These are phyloP conservation scores for Scopus umbretta DNA, from an alignment of 2,113 vertebrate genomes.

Conservation along the genomic window DNA sequence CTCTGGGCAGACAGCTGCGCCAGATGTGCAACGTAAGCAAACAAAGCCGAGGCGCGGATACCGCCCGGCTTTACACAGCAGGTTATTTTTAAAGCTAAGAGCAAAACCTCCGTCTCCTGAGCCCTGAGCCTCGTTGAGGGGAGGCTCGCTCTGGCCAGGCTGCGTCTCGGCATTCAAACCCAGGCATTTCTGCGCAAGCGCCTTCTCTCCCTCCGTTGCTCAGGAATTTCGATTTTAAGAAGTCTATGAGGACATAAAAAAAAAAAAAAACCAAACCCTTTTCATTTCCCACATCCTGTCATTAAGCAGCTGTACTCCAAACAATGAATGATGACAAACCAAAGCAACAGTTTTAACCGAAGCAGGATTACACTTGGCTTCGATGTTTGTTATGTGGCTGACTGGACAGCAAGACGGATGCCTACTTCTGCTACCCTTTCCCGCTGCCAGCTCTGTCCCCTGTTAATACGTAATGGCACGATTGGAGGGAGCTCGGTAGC, in stretches of 20 bases:
- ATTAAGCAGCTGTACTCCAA: constrained; percentile 39
- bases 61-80: not conserved
- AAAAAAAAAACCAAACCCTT: not conserved
- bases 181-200: not conserved
- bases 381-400: constrained; percentile 26
- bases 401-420: constrained; percentile 56
- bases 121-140: not conserved
- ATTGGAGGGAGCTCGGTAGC: not conserved
- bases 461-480: not conserved
- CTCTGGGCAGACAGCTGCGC: not conserved
- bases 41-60: not conserved
- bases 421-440: not conserved
- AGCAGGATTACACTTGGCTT: constrained; percentile 39
- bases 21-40: not conserved
- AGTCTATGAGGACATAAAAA: constrained; percentile 19
- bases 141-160: not conserved
- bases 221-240: constrained; percentile 38
- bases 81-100: constrained; percentile 36
- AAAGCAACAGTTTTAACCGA: constrained; percentile 43
- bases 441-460: not conserved
- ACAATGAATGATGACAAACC: constrained; percentile 57
- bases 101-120: not conserved
- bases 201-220: not conserved
- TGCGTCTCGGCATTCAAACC: not conserved
- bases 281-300: constrained; percentile 45